Conservation (phyloP, 2,797 vertebrate species). For the Molossus molossus region DNA sequence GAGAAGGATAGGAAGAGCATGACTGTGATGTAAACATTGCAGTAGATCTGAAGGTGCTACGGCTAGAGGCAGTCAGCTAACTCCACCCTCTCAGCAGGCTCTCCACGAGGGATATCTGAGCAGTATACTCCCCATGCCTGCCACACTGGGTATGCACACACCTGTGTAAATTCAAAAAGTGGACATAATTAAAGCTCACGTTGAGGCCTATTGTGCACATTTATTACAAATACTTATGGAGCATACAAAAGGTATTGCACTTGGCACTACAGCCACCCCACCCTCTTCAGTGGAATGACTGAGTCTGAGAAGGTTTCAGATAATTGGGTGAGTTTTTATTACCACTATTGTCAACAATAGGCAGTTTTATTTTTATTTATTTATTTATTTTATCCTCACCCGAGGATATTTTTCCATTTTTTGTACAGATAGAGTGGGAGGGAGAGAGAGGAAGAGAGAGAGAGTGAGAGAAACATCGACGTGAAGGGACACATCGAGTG, state of each 20-base stretch:
- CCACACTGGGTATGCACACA: not conserved
- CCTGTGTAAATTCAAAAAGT: constrained; percentile 52
- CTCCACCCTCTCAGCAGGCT: not conserved
- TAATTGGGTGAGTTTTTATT: constrained; percentile 49
- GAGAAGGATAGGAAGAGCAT: not conserved
- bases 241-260: not conserved
- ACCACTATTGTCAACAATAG: not conserved
- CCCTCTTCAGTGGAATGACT: not conserved
- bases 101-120: not conserved
- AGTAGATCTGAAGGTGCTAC: not conserved
- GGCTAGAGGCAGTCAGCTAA: not conserved
- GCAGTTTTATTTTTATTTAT: too few species aligned
- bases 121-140: not conserved
- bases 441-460: too few species aligned
- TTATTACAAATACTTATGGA: constrained; percentile 29
- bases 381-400: too few species aligned
- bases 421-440: too few species aligned
- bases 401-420: too few species aligned
- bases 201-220: not conserved
- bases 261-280: not conserved
- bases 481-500: too few species aligned
- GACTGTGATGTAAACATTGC: not conserved
- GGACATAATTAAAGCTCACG: not conserved
- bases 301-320: constrained; percentile 10
- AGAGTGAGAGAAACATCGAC: too few species aligned